phyloP scores from a whole-genome alignment of 2,888 invertebrate species.

The Leucozona laternaria region DNA sequence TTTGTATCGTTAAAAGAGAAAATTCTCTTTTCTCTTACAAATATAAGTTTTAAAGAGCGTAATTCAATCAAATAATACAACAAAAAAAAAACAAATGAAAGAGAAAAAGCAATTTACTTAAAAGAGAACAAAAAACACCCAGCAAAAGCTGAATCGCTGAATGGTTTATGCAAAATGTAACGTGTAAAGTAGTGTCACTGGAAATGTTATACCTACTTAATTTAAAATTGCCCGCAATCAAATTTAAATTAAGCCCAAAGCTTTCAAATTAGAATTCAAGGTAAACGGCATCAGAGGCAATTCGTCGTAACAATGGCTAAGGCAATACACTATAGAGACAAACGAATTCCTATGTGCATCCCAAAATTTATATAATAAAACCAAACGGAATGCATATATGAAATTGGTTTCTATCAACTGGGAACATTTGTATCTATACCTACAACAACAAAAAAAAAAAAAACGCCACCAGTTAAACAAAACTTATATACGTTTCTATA shows the following conservation, averaged over 20 bases:
- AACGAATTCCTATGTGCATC: constrained; percentile 20
- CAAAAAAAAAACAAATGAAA: not conserved
- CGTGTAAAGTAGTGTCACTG: constrained; percentile 36
- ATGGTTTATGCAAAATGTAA: not conserved
- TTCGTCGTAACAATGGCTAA: constrained; percentile 5
- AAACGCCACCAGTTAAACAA: not conserved
- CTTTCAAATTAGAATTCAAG: constrained; percentile 63
- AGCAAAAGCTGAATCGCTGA: constrained; percentile 1
- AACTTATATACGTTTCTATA: not conserved
- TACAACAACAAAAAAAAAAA: too few relatives aligned
- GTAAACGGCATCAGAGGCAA: constrained; percentile 39
- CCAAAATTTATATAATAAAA: constrained; percentile 15
- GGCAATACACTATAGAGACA: not conserved
- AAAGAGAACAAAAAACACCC: not conserved
- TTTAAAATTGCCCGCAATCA: constrained; percentile 17
- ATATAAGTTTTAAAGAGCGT: not conserved
- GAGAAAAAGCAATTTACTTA: not conserved
- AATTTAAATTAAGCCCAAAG: constrained; percentile 29
- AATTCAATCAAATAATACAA: not conserved
- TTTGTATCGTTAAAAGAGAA: constrained; percentile 35
- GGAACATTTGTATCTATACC: not conserved
- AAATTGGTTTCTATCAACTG: not conserved
- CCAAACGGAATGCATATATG: not conserved
- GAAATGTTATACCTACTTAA: not conserved
- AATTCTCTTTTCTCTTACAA: not conserved